phyloP scores from a whole-genome alignment of 2,113 vertebrate species.

The Pedionomus torquatus region DNA sequence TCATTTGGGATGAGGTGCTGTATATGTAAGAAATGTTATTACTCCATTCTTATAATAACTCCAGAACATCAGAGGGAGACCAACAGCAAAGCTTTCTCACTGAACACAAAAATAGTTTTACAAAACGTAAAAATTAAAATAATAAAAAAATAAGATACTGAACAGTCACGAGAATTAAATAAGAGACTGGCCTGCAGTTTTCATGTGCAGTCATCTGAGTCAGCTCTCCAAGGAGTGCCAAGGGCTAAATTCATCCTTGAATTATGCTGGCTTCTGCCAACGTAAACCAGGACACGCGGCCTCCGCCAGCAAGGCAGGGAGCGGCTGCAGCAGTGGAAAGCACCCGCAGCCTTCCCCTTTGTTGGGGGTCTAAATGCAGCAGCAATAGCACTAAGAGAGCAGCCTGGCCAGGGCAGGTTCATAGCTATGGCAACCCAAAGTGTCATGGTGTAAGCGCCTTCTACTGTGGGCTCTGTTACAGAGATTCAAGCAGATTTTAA shows the following conservation, averaged over 20 bases:
- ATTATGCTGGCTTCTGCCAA: slow-evolving; percentile 62
- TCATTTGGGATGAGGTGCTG: not conserved
- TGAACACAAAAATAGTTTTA: not conserved
- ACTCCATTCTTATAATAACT: not conserved
- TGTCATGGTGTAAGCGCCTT: not conserved
- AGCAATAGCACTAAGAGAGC: not conserved
- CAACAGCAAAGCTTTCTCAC: not conserved
- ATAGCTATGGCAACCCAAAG: not conserved
- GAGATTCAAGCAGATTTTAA: not conserved
- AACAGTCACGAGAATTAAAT: slow-evolving; percentile 26
- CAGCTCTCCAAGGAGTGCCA: slow-evolving; percentile 62
- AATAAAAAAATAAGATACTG: not conserved
- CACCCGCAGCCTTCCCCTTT: slow-evolving; percentile 26
- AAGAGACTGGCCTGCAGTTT: slow-evolving; percentile 52
- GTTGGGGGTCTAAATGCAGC: slow-evolving; percentile 36
- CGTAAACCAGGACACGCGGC: slow-evolving; percentile 55
- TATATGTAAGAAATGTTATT: not conserved
- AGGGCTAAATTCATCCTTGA: slow-evolving; percentile 66
- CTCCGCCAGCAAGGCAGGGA: slow-evolving; percentile 57
- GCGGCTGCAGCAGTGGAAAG: slow-evolving; percentile 34
- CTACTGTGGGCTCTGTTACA: not conserved
- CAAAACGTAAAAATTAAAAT: not conserved
- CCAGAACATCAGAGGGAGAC: not conserved
- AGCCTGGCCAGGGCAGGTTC: not conserved
- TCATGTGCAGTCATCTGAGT: slow-evolving; percentile 63